Conservation (phyloP, 2,888 invertebrate species). For the Venusia cambrica region DNA sequence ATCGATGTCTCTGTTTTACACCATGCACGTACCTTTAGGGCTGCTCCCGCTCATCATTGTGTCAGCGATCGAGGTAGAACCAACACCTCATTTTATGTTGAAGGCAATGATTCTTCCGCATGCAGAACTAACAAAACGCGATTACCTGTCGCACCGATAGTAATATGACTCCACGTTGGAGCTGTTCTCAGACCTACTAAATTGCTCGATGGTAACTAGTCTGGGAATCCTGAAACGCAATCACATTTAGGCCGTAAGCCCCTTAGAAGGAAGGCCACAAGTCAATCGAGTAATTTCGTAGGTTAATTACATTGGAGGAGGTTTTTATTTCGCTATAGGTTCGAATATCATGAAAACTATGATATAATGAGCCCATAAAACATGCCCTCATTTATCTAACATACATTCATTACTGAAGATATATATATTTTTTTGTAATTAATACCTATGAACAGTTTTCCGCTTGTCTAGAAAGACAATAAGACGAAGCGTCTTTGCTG, state of each 20-base stretch:
- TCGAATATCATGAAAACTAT: neutral
- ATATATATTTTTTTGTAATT: too few relatives aligned
- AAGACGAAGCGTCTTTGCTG: too few relatives aligned
- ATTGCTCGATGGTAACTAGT: too few relatives aligned
- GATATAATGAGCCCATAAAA: neutral
- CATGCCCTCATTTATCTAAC: slow-evolving; percentile 2
- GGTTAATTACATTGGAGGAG: slow-evolving; percentile 4
- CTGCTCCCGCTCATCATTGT: slow-evolving; percentile 89
- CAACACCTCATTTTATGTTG: slow-evolving; percentile 21
- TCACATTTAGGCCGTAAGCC: too few relatives aligned
- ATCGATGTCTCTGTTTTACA: slow-evolving; percentile 92
- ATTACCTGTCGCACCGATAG: too few relatives aligned
- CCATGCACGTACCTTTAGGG: slow-evolving; percentile 92
- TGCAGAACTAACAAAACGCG: slow-evolving; percentile 54
- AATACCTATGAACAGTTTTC: too few relatives aligned
- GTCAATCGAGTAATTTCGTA: too few relatives aligned
- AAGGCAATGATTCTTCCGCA: slow-evolving; percentile 64
- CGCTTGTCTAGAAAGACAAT: too few relatives aligned
- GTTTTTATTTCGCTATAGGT: neutral
- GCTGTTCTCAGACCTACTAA: too few relatives aligned
- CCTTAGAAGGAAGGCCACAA: too few relatives aligned
- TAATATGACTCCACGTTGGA: too few relatives aligned
- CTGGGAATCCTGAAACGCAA: too few relatives aligned
- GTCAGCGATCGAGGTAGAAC: slow-evolving; percentile 87
- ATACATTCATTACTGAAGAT: slow-evolving; percentile 3